Percentiles rank a stretch among this genome's conserved stretches.
phyloP scores from a whole-genome alignment of 2,888 invertebrate species.

The Atethmia centrago region DNA sequence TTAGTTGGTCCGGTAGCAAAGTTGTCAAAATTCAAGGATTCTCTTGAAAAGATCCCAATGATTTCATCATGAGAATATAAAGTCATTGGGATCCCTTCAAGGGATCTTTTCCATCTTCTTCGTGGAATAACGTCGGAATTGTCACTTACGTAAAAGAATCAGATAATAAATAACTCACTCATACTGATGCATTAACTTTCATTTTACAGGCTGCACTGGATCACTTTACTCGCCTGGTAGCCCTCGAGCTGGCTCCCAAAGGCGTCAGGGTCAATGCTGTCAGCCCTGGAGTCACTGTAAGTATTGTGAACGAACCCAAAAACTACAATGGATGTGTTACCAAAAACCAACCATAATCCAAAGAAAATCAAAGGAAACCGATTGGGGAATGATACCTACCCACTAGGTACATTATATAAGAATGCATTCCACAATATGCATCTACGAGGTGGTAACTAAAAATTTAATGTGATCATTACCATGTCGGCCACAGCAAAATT shows the following conservation, averaged over 20 bases:
- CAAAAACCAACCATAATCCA: not conserved
- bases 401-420: too few species aligned
- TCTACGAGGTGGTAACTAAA: too few species aligned
- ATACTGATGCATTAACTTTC: not conserved
- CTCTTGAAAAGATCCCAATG: not conserved
- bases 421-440: too few species aligned
- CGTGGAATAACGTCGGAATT: not conserved
- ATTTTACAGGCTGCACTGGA: slow-evolving; percentile 72
- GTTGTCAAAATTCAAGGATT: not conserved
- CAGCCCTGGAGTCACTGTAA: slow-evolving; percentile 93
- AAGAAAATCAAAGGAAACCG: not conserved
- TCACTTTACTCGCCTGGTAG: slow-evolving; percentile 89
- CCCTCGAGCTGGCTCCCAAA: slow-evolving; percentile 91
- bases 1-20: not conserved
- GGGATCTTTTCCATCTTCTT: not conserved
- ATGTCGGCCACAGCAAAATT: too few species aligned
- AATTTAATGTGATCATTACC: too few species aligned
- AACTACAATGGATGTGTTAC: not conserved
- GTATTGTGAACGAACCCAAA: slow-evolving; percentile 30
- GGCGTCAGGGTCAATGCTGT: slow-evolving; percentile 93
- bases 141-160: not conserved
- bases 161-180: not conserved
- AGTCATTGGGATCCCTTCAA: not conserved
- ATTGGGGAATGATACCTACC: too few species aligned
- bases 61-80: not conserved